Evolutionary conservation across 2,113 vertebrate species (phyloP).

Genomic region (Pipa parva): DNA sequence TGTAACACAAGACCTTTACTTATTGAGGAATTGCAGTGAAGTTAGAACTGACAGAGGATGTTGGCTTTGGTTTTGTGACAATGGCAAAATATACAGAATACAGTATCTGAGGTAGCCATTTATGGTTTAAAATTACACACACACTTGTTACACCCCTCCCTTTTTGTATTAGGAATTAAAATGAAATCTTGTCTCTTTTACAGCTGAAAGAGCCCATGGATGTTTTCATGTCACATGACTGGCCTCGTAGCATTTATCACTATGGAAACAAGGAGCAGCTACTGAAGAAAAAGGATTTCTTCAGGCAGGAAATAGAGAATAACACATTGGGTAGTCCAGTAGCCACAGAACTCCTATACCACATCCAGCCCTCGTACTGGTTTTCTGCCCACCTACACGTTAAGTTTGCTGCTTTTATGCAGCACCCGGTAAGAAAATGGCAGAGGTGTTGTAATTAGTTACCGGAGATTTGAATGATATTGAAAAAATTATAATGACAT

Average conservation of each 20-base stretch:
- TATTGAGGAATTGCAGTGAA: no score
- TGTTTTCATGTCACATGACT: constrained; percentile 93
- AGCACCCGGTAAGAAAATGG: constrained; percentile 73
- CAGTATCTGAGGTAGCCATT: no score
- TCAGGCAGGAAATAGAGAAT: constrained; percentile 88
- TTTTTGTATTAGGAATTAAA: no score
- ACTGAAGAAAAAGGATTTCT: constrained; percentile 84
- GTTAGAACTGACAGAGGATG: no score
- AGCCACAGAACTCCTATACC: constrained; percentile 83
- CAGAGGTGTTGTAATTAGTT: neutral
- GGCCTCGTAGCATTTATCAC: constrained; percentile 91
- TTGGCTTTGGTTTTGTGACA: no score
- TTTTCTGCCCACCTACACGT: constrained; percentile 96
- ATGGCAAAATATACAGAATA: no score
- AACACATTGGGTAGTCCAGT: constrained; percentile 87
- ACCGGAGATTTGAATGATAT: no score
- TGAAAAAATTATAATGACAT: no score
- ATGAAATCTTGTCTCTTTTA: constrained; percentile 25
- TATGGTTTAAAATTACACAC: no score
- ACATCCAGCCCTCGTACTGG: constrained; percentile 90
- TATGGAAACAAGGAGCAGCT: constrained; percentile 84
- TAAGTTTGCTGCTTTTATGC: constrained; percentile 91
- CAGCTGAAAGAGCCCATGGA: constrained; percentile 86
- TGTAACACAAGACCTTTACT: no score
- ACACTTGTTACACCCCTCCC: no score